phyloP scores from a whole-genome alignment of 2,888 invertebrate genomes.

The Atethmia centrago region DNA sequence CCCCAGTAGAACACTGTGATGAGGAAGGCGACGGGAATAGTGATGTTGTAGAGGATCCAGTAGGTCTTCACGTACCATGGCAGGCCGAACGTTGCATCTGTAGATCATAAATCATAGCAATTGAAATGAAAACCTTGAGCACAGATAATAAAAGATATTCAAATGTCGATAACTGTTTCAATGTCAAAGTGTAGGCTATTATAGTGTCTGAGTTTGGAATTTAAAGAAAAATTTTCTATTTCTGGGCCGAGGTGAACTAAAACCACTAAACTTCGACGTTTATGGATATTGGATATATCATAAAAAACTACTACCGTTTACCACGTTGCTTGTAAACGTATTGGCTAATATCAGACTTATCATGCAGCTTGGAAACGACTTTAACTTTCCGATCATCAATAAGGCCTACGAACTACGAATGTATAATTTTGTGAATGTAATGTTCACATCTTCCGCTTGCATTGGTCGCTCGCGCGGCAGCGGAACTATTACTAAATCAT shows the following conservation, averaged over 20 bases:
- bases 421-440: slow-evolving; percentile 35
- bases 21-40: slow-evolving; percentile 87
- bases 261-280: slow-evolving; percentile 1
- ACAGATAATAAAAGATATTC: slow-evolving; percentile 12
- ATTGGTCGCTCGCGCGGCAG: slow-evolving; percentile 29
- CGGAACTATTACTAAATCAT: slow-evolving; percentile 29
- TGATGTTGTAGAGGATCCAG: slow-evolving; percentile 88
- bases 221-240: slow-evolving; percentile 11
- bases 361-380: slow-evolving; percentile 21
- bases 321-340: not conserved
- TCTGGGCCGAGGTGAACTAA: slow-evolving; percentile 29
- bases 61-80: slow-evolving; percentile 87
- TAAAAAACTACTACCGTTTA: slow-evolving; percentile 20
- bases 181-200: slow-evolving; percentile 38
- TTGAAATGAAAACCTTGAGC: slow-evolving; percentile 21
- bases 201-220: not conserved
- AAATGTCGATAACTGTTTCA: slow-evolving; percentile 35
- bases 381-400: slow-evolving; percentile 11
- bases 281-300: slow-evolving; percentile 10
- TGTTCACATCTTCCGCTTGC: slow-evolving; percentile 40
- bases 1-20: slow-evolving; percentile 89
- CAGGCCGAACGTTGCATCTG: slow-evolving; percentile 84
- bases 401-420: slow-evolving; percentile 28
- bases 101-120: slow-evolving; percentile 17
- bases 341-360: slow-evolving; percentile 30